Conservation (phyloP, 30 jellyfish, hydroid and myxozoan genomes). For the Chrysaora quinquecirrha region DNA sequence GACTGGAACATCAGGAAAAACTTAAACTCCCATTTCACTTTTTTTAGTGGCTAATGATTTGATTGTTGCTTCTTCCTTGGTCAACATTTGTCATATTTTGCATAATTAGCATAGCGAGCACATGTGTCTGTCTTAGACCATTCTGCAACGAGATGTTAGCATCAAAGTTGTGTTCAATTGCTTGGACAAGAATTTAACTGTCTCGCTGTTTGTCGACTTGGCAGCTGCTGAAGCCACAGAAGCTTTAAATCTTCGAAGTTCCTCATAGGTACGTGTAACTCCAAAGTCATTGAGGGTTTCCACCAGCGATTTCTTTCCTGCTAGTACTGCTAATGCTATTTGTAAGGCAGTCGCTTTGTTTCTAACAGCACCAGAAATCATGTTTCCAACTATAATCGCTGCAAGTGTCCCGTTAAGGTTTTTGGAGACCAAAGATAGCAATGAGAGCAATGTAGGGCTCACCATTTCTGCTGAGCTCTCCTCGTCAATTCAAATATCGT, state of each 20-base stretch:
- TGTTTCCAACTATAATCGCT: background rate
- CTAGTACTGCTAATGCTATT: background rate
- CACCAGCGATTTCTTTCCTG: background rate
- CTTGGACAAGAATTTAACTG: slow-evolving; percentile 16
- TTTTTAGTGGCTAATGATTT: no score
- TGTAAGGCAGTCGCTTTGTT: background rate
- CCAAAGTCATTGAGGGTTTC: background rate
- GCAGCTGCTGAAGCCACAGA: slow-evolving; percentile 1
- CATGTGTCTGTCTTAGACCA: slow-evolving; percentile 22
- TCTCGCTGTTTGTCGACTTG: background rate
- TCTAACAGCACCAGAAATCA: background rate
- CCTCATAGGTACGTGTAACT: background rate
- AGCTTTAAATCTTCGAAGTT: background rate
- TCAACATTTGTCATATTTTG: slow-evolving; percentile 8
- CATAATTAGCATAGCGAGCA: slow-evolving; percentile 23
- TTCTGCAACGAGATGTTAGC: slow-evolving; percentile 42
- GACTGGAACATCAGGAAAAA: no score
- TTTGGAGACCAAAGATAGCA: no score
- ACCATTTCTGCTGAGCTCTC: no score
- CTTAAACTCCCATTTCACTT: background rate
- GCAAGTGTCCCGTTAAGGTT: background rate
- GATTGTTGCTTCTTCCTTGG: background rate
- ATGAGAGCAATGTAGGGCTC: no score
- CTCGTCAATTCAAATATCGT: no score
- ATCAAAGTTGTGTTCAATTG: slow-evolving; percentile 17